A percentile compares a stretch with the other conserved stretches of the same genome.
These are phyloP conservation scores for Anoplolepis gracilipes DNA, from an alignment of 1,140 invertebrate species.

Conservation along the genomic window DNA sequence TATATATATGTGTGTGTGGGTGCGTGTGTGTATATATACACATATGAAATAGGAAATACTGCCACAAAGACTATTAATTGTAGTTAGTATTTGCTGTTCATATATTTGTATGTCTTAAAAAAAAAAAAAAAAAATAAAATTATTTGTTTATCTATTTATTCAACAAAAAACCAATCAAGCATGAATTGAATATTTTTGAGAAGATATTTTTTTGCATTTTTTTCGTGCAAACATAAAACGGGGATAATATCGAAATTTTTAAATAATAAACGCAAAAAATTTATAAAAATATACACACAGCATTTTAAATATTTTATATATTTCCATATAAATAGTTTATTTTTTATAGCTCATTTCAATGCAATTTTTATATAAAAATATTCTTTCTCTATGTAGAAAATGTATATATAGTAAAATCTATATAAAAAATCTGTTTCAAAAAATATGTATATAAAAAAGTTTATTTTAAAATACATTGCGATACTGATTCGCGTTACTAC, in stretches of 20 bases:
- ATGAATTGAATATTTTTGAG: not conserved
- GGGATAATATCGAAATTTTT: too few relatives aligned
- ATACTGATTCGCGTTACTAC: not conserved
- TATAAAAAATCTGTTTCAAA: too few relatives aligned
- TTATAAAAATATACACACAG: too few relatives aligned
- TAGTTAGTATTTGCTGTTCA: not conserved
- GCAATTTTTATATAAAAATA: not conserved
- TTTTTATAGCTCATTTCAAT: not conserved
- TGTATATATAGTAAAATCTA: too few relatives aligned
- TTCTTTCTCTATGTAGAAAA: too few relatives aligned
- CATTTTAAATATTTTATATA: too few relatives aligned
- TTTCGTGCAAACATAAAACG: not conserved
- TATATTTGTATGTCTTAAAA: not conserved
- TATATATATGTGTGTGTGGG: too few relatives aligned
- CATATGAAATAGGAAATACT: not conserved
- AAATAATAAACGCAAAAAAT: too few relatives aligned
- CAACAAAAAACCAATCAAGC: not conserved
- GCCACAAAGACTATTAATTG: not conserved
- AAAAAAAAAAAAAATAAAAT: too few relatives aligned
- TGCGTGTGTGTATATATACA: not conserved
- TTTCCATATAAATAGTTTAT: not conserved
- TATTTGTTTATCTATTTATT: conserved; percentile 19
- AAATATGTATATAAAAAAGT: not conserved
- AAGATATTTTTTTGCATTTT: not conserved
- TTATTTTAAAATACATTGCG: not conserved